A percentile compares a stretch with the other conserved stretches of the same genome.
Evolutionary conservation across 2,888 invertebrate genomes (phyloP).

Genomic region (Pecten maximus): DNA sequence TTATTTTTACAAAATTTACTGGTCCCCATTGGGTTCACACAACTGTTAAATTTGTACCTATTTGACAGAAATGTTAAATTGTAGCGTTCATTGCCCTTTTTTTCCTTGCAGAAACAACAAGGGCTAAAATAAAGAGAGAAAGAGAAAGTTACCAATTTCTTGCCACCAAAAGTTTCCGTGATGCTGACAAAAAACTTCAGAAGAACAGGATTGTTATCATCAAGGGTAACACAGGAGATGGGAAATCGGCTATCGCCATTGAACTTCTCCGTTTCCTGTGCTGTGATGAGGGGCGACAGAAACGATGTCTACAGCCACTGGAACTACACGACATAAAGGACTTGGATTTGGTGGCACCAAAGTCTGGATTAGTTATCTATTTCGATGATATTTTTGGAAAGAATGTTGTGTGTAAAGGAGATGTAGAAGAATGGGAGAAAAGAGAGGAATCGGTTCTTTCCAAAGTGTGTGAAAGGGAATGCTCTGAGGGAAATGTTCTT

Average conservation of each 20-base stretch:
- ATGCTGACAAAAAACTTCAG: neutral
- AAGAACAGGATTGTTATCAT: neutral
- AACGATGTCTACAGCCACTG: neutral
- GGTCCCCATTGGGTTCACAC: too few relatives aligned
- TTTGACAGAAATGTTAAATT: too few relatives aligned
- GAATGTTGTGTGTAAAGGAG: neutral
- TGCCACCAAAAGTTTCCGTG: neutral
- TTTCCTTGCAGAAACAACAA: neutral
- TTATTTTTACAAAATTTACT: too few relatives aligned
- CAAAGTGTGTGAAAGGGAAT: neutral
- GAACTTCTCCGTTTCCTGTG: slow-evolving; percentile 8
- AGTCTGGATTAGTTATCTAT: neutral
- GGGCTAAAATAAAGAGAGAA: neutral
- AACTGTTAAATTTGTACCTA: too few relatives aligned
- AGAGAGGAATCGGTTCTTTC: neutral
- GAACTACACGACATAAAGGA: neutral
- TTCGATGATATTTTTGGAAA: slow-evolving; percentile 1
- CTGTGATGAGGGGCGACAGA: neutral
- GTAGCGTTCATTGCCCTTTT: too few relatives aligned
- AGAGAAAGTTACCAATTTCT: neutral
- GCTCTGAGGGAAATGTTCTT: neutral
- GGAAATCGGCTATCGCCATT: neutral
- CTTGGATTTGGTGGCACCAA: neutral
- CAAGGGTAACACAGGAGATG: neutral
- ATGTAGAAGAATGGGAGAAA: neutral